These are phyloP conservation scores for Orthosia gracilis DNA, from an alignment of 2,888 invertebrate species.

Conservation along the genomic window DNA sequence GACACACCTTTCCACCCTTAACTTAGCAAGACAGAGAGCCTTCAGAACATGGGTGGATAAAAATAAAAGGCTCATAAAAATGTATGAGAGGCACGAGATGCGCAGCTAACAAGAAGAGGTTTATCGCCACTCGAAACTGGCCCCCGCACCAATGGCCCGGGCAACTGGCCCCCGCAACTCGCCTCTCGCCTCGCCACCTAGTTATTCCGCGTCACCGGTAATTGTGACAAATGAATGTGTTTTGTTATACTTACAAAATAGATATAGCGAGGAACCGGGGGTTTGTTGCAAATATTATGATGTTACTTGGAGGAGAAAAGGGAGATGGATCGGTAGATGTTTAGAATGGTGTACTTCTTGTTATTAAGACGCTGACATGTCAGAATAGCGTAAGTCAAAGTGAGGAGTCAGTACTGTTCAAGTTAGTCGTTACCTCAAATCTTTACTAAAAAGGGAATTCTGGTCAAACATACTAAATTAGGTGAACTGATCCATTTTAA, in stretches of 20 bases:
- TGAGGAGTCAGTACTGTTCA: not conserved
- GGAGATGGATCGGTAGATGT: conserved; percentile 8
- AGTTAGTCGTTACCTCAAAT: no score
- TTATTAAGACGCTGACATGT: not conserved
- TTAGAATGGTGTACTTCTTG: not conserved
- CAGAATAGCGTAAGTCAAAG: not conserved
- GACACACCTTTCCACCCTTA: conserved; percentile 29
- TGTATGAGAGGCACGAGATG: conserved; percentile 86
- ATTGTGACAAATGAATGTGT: conserved; percentile 88
- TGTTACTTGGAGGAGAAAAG: conserved; percentile 20
- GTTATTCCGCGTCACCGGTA: conserved; percentile 90
- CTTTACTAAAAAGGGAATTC: no score
- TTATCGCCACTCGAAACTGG: conserved; percentile 62
- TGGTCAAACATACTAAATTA: no score
- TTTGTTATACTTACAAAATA: conserved; percentile 76
- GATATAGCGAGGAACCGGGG: conserved; percentile 44
- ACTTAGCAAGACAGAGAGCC: conserved; percentile 48
- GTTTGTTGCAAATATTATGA: conserved; percentile 18
- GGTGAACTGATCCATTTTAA: not conserved
- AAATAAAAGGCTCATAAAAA: conserved; percentile 88
- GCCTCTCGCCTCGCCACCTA: conserved; percentile 68
- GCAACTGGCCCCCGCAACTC: conserved; percentile 53
- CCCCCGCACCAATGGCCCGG: conserved; percentile 21
- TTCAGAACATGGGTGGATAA: conserved; percentile 87
- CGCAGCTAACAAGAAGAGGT: conserved; percentile 84